Percentiles rank a stretch among this genome's conserved stretches.
These are phyloP conservation scores for Chionis minor DNA, from an alignment of 2,113 vertebrate genomes.

Conservation along the genomic window DNA sequence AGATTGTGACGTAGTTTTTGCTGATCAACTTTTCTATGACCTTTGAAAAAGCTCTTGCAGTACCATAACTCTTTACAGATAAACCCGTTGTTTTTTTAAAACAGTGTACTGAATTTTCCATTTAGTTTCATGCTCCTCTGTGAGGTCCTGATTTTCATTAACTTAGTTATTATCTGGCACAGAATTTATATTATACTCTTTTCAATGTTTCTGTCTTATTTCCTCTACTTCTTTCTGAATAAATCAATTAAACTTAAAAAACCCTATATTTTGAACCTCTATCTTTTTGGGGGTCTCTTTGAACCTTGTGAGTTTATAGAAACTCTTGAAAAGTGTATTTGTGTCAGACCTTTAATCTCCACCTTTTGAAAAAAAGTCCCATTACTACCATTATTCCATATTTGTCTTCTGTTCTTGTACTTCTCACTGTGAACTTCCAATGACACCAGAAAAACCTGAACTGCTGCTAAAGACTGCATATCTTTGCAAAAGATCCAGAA, in stretches of 20 bases:
- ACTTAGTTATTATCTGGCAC: not conserved
- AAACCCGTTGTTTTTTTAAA: not conserved
- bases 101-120: not conserved
- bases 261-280: not conserved
- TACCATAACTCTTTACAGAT: not conserved
- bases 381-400: not conserved
- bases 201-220: not conserved
- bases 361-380: not conserved
- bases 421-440: not conserved
- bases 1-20: not conserved
- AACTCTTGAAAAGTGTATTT: not conserved
- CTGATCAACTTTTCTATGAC: not conserved
- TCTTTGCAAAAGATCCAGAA: not conserved
- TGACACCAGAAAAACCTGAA: not conserved
- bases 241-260: not conserved
- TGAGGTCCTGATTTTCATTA: not conserved
- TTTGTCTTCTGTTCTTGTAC: not conserved
- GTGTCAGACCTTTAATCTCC: not conserved
- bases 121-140: not conserved
- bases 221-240: not conserved
- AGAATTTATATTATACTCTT: not conserved
- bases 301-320: not conserved
- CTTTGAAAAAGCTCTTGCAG: not conserved
- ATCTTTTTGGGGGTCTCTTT: fast-evolving
- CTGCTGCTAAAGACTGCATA: not conserved